Percentiles rank a stretch among this genome's conserved stretches.
phyloP scores from a whole-genome alignment of 2,888 invertebrate species.

The Stegana nigrithorax region DNA sequence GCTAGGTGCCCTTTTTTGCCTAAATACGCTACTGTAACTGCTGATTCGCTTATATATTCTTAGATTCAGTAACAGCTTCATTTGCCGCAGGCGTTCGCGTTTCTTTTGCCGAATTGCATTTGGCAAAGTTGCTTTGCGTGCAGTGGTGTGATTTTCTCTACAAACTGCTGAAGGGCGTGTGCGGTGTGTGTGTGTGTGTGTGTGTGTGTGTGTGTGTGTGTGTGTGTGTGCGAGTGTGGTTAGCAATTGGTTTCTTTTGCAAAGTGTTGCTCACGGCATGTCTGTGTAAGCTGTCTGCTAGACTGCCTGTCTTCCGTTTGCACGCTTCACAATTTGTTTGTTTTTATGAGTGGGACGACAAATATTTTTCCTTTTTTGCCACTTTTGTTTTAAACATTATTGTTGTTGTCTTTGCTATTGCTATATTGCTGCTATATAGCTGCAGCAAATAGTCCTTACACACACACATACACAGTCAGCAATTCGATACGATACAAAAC shows the following conservation, averaged over 20 bases:
- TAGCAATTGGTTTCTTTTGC: not conserved
- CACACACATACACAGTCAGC: too few species aligned
- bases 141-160: not conserved
- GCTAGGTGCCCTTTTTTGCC: too few species aligned
- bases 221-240: not conserved
- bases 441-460: too few species aligned
- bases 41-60: too few species aligned
- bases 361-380: not conserved
- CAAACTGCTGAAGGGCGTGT: not conserved
- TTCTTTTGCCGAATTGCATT: not conserved
- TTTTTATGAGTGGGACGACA: not conserved
- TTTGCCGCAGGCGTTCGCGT: slow-evolving; percentile 9
- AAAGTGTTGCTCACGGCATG: not conserved
- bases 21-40: too few species aligned
- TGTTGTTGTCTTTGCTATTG: too few species aligned
- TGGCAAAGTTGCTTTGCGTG: not conserved
- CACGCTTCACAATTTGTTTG: too few species aligned
- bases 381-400: slow-evolving; percentile 2
- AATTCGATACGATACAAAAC: too few species aligned
- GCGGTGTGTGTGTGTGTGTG: not conserved
- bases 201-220: not conserved
- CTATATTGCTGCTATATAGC: too few species aligned
- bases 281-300: not conserved
- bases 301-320: too few species aligned
- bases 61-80: slow-evolving; percentile 6